Conservation (phyloP, 2,113 vertebrate genomes). For the Elachura formosa region DNA sequence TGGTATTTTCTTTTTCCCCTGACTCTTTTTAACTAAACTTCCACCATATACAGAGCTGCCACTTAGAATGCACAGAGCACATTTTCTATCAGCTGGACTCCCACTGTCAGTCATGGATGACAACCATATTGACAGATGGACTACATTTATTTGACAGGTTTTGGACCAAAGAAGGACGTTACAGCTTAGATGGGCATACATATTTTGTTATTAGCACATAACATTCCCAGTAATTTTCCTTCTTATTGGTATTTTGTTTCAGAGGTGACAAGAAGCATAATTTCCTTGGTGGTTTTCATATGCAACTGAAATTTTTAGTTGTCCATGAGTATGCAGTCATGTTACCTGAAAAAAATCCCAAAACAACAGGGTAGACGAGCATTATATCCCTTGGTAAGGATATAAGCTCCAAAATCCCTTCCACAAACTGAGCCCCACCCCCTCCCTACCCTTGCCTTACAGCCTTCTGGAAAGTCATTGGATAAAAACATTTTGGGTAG, state of each 20-base stretch:
- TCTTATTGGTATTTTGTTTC: not conserved
- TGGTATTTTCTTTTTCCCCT: not conserved
- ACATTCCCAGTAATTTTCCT: not conserved
- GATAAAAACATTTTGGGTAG: not conserved
- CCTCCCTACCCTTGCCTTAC: not conserved
- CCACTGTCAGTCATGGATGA: not conserved
- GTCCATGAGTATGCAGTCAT: not conserved
- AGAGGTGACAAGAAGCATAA: not conserved
- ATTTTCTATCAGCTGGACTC: not conserved
- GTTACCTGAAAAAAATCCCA: not conserved
- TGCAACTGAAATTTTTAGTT: not conserved
- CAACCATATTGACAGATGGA: not conserved
- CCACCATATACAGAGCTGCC: not conserved
- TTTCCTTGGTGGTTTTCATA: not conserved
- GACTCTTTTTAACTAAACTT: not conserved
- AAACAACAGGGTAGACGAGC: not conserved
- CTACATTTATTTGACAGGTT: constrained; percentile 15
- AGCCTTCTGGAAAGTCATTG: not conserved
- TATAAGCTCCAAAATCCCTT: not conserved
- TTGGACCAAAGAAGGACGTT: not conserved
- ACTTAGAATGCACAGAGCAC: not conserved
- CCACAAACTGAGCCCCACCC: not conserved
- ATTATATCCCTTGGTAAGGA: not conserved
- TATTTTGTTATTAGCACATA: not conserved
- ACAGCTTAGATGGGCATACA: not conserved